A percentile compares a stretch with the other conserved stretches of the same genome.
Conservation (phyloP, 2,797 vertebrate genomes). For the Neomorphus geoffroyi region DNA sequence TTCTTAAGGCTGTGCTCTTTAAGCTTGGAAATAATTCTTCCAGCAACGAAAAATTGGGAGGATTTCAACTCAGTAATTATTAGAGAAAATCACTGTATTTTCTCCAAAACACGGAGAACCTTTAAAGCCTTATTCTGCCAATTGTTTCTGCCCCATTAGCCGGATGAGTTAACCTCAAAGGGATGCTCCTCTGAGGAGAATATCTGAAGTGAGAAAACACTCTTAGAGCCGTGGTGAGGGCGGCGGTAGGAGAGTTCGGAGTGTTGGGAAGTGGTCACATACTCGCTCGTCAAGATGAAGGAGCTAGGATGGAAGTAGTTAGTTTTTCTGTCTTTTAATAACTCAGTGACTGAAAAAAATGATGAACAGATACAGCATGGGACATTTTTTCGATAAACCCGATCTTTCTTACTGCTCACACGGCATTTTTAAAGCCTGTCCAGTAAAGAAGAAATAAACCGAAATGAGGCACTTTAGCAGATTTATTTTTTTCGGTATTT, state of each 20-base stretch:
- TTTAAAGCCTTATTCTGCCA: neutral
- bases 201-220: neutral
- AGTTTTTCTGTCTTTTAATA: neutral
- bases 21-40: neutral
- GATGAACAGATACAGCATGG: neutral
- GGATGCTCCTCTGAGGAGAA: neutral
- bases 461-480: neutral
- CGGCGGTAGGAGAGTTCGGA: neutral
- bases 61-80: neutral
- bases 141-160: neutral
- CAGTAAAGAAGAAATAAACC: neutral
- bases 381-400: neutral
- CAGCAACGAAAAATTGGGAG: neutral
- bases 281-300: neutral
- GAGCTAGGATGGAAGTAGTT: neutral
- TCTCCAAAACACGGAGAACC: neutral
- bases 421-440: neutral
- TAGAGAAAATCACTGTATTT: neutral
- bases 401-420: neutral
- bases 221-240: neutral
- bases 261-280: neutral
- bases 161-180: constrained; percentile 31
- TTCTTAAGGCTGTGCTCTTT: neutral
- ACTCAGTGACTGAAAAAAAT: neutral
- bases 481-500: neutral